Evolutionary conservation across 1,140 invertebrate species (phyloP), one percentile per base, ranked within the genome.

Genomic region (Aphidius ervi): DNA sequence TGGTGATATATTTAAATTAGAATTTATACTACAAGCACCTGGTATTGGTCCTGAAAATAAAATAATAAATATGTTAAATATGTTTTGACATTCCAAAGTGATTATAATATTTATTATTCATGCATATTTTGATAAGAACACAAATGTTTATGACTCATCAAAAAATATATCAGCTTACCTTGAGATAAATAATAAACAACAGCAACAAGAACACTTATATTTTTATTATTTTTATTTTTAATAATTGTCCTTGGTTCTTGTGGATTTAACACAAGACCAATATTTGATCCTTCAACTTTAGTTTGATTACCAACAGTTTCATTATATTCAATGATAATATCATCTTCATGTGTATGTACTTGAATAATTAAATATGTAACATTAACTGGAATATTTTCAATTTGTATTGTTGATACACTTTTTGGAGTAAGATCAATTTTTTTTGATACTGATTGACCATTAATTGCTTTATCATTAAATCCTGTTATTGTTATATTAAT

Each of bases 21-120:
- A 86, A 67, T 88, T 86, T 81, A 89, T 83, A 65, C 89, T 91
- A 69, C 90, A 92, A 41, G 88, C 90, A 61, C 90, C 90, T 47
- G 90, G 89, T 66, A 91, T 78, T 5, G 90, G 90, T 70, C 85
- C 89, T 91, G 74, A 63, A 31, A 31, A 31, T 31, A 31, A 31
- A 3, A 31, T 55, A 55, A 67, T 56, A 60, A 63, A 61, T 49
- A 5, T 58, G 56, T 53, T 58, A 52, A 37, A 40, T 49, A 49
- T 41, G 5, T 40, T 55, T 43, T 31, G 1, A 31, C 23, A 31
- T 31, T 31, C 4, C 23, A 31, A 31, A 3, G 23, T 31, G 16
- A 58, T 48, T 16, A 58, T 46, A 20, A 10, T 23, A 16, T 16
- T 16, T 9, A 39, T 48, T 8, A 48, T 48, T 47, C 47, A 45